These are phyloP conservation scores for Celastrina argiolus DNA, from an alignment of 2,888 invertebrate species.

Conservation along the genomic window DNA sequence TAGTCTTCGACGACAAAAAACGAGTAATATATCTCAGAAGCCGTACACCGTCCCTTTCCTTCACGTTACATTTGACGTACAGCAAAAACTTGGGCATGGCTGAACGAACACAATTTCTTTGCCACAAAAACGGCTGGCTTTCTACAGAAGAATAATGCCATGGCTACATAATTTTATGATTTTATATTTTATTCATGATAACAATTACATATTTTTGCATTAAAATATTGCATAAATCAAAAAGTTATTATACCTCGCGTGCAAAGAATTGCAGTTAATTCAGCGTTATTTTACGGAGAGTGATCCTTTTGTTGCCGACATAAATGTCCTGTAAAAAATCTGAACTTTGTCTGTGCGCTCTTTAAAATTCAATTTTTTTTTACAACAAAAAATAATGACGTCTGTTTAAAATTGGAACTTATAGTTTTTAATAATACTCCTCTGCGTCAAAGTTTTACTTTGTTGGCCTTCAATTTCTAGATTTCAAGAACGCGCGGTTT, in stretches of 20 bases:
- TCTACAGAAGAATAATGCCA: conserved; percentile 5
- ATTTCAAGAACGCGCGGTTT: conserved; percentile 1
- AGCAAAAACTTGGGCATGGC: conserved; percentile 1
- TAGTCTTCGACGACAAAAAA: neutral
- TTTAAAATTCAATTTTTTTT: too few species aligned
- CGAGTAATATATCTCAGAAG: neutral
- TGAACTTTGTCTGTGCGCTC: too few species aligned
- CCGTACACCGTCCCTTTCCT: conserved; percentile 3
- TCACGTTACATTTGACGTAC: conserved; percentile 10
- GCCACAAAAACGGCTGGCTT: conserved; percentile 4
- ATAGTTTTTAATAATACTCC: neutral
- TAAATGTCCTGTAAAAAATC: too few species aligned
- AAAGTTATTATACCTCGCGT: neutral
- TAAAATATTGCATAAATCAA: neutral
- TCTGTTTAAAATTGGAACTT: neutral
- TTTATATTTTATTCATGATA: neutral
- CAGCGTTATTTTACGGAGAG: too few species aligned
- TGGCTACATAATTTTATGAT: neutral
- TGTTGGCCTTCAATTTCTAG: neutral
- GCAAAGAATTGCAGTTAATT: too few species aligned
- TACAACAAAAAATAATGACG: too few species aligned
- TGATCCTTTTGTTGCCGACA: too few species aligned
- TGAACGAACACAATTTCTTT: conserved; percentile 16
- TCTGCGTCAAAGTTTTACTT: neutral
- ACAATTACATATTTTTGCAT: neutral